Evolutionary conservation across 2,113 vertebrate genomes (phyloP).

Genomic region (Cebidichthys violaceus): DNA sequence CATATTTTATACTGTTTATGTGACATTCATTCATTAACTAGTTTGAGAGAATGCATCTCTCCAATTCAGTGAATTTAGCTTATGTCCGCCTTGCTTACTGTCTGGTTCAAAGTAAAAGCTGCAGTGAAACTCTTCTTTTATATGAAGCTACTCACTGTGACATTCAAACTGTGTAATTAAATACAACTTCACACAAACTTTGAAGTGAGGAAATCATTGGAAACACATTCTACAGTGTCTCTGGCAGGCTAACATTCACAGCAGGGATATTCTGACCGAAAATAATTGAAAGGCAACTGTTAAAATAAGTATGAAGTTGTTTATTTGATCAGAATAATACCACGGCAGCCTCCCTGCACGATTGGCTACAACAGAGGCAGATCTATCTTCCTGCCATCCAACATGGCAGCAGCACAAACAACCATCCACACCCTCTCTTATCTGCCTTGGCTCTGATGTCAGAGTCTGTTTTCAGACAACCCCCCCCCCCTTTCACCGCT

Average conservation of each 20-base stretch:
- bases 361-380: background rate
- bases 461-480: conserved; percentile 27
- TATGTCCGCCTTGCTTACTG: background rate
- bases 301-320: background rate
- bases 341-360: background rate
- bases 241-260: background rate
- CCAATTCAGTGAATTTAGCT: background rate
- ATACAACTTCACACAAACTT: background rate
- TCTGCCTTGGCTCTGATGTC: conserved; percentile 19
- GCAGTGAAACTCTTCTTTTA: background rate
- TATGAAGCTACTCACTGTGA: background rate
- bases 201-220: background rate
- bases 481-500: conserved; percentile 12
- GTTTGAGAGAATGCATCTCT: background rate
- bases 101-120: background rate
- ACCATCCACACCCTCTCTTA: conserved; percentile 10
- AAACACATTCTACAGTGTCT: background rate
- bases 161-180: background rate
- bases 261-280: background rate
- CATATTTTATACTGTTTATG: background rate
- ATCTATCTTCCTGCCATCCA: conserved; percentile 19
- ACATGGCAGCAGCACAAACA: conserved; percentile 12
- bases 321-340: conserved; percentile 5
- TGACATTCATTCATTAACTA: background rate
- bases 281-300: background rate